These are phyloP conservation scores for Capra hircus DNA, from an alignment of 2,113 vertebrate genomes.

Conservation along the genomic window DNA sequence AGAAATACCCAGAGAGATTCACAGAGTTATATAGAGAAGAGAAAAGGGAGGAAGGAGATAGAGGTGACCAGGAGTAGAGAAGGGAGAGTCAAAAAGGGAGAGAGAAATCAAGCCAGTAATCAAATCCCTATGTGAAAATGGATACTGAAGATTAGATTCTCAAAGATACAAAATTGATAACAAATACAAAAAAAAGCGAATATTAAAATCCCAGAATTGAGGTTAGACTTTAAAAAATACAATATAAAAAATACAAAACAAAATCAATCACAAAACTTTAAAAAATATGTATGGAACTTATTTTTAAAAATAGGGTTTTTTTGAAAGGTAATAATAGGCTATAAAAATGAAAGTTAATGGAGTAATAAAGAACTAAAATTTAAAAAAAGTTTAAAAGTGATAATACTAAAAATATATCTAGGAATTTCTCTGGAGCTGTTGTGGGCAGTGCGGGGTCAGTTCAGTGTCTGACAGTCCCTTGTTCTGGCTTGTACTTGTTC, in stretches of 20 bases:
- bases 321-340: not conserved
- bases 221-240: not conserved
- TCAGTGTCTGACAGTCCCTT: not conserved
- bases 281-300: not conserved
- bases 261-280: not conserved
- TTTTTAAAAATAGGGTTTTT: not conserved
- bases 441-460: not conserved
- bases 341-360: not conserved
- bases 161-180: not conserved
- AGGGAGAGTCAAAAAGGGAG: not conserved
- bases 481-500: not conserved
- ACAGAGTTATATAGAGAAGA: not conserved
- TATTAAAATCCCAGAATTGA: not conserved
- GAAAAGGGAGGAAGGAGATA: not conserved
- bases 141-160: not conserved
- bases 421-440: not conserved
- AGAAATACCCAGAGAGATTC: not conserved
- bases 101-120: not conserved
- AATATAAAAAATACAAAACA: not conserved
- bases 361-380: not conserved
- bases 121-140: not conserved
- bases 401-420: not conserved
- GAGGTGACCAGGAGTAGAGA: not conserved
- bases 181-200: not conserved
- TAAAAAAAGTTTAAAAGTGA: not conserved